Evolutionary conservation across 1,140 invertebrate genomes (phyloP).

Genomic region (Drosophila pseudoobscura): DNA sequence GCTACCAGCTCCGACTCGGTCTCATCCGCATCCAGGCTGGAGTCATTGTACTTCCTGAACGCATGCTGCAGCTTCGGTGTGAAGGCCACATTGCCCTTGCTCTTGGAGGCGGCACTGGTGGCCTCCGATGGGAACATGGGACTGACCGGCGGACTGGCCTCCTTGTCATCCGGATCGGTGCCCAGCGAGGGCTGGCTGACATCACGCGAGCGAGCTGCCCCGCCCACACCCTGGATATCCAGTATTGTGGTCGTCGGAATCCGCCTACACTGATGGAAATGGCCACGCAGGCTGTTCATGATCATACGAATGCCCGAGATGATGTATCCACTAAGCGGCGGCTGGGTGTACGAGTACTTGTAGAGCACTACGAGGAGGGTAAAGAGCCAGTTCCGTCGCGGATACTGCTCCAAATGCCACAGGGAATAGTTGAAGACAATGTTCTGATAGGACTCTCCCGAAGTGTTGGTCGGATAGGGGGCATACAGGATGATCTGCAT

Average conservation of each 20-base stretch:
- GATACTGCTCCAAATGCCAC: constrained; percentile 93
- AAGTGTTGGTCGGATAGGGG: constrained; percentile 87
- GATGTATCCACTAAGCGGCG: constrained; percentile 91
- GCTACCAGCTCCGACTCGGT: constrained; percentile 93
- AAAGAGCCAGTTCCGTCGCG: constrained; percentile 95
- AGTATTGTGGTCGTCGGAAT: constrained; percentile 89
- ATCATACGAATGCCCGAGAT: constrained; percentile 94
- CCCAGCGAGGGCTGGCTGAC: constrained; percentile 90
- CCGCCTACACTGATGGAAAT: constrained; percentile 93
- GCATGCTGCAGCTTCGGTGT: constrained; percentile 77
- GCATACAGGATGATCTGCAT: constrained; percentile 94
- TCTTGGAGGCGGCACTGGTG: constrained; percentile 79
- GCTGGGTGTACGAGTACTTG: constrained; percentile 97
- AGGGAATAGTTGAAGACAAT: constrained; percentile 89
- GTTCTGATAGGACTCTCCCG: constrained; percentile 76
- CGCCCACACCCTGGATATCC: constrained; percentile 86
- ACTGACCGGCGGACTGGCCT: constrained; percentile 78
- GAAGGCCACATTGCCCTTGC: constrained; percentile 78
- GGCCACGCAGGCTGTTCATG: constrained; percentile 96
- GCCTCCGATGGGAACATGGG: constrained; percentile 83
- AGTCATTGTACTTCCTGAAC: constrained; percentile 85
- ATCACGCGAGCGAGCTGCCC: constrained; percentile 88
- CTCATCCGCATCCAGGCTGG: constrained; percentile 91
- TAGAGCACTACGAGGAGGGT: constrained; percentile 97
- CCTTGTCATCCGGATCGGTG: constrained; percentile 85